Evolutionary conservation across 2,113 vertebrate genomes (phyloP), one percentile per base, ranked within the genome.

Genomic region (Apteryx mantelli): DNA sequence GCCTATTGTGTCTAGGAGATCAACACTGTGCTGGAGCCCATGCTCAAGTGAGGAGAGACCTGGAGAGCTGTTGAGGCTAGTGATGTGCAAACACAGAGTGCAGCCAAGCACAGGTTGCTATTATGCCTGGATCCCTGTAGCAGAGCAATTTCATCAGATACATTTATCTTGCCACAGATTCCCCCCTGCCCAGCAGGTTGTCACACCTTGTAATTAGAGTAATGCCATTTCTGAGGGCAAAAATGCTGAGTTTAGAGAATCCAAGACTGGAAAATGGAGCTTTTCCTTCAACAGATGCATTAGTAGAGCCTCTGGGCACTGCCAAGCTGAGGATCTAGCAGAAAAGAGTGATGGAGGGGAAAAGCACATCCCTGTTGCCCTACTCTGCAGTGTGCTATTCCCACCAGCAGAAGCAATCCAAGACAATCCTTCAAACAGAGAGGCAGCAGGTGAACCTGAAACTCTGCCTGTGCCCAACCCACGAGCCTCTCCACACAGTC

Each of bases 401-500:
- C 81, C 69, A n/a, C 44, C 65, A 38, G 18, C 42, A 94, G 44
- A n/a, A 94, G 36, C 21, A 44, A 40, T 18, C 46, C 55, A 14
- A 65, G 61, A 10, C 3, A 34, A 6, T 64, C 79, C 34, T 63
- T 88, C 13, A 5, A 44, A 25, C 26, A 56, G 30, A 13, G 50
- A 52, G 6, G 56, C 56, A 60, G 56, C 56, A 34, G 26, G 26
- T 73, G 53, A 30, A 18, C 5, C 53, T 79, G 53, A 36, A 60
- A 6, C 3, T 34, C 18, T 14, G 28, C 17, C 46, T 20, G 2
- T 44, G 56, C 63, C 55, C 0, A 0, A 13, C 7, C 44, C 55
- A 7, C 2, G 4, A 42, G 28, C 38, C 22, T 69, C n/a, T 46
- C 21, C 38, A 19, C 25, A 11, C 7, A 5, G 21, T 3, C 19